Base-by-base conservation (phyloP, 2,888 invertebrate genomes). In the Cremastinae sp. region DNA sequence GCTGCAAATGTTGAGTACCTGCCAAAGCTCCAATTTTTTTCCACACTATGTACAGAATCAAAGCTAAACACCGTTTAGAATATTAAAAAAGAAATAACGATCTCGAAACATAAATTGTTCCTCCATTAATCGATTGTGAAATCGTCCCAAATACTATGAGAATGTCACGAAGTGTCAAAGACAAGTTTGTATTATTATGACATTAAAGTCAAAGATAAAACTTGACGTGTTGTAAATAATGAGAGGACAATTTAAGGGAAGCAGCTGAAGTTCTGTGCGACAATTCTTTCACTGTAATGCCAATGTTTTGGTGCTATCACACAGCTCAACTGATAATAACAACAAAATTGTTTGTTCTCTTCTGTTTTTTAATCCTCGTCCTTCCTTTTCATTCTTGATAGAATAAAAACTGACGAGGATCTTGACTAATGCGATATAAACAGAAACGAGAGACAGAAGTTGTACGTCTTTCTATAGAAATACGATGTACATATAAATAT, bases 401-500 rank as follows among this genome's bases (percentile, higher is more conserved):
- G 37, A 47, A 41, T 47, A 18, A 37, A 28, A 41, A 1, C 10
- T 28, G 35, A 55, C 1, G 37, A 16, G 1, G 8, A 35, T 16
- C 9, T 1, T 5, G n/a, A 55, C n/a, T n/a, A n/a, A n/a, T n/a
- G n/a, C n/a, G n/a, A n/a, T n/a, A n/a, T 39, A 55, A 47, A 65
- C 12, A 51, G 64, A 58, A 45, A 55, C 28, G 55, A 64, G 16
- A 47, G 53, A 22, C 14, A 43, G 28, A 51, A 65, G 47, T 55
- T 37, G 66, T 41, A n/a, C 28, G 14, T 53, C 64, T 47, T 22
- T 35, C 18, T 58, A 16, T 47, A 16, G 56, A 69, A 49, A 69
- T 55, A 74, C 70, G 66, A 76, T 76, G 64, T 76, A 73, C 20
- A 73, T 66, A 75, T 47, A 61, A 35, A 51, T 39, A 12, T 51